These are phyloP conservation scores for Leptobrachium leishanense DNA, from an alignment of 2,113 vertebrate genomes.

Conservation along the genomic window DNA sequence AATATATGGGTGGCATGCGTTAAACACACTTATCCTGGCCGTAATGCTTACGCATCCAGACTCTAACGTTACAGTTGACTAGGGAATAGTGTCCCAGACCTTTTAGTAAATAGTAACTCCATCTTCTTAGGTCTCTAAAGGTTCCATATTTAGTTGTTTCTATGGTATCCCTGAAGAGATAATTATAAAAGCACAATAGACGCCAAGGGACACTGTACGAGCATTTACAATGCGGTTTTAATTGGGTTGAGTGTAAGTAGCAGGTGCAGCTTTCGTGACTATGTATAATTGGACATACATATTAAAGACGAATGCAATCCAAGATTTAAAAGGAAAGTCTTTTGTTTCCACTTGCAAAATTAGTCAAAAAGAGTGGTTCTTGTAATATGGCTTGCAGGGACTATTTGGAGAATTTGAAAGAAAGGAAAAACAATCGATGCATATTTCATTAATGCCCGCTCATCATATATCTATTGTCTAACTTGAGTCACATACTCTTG, in stretches of 20 bases:
- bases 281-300: slow-evolving; percentile 65
- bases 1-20: too few species aligned
- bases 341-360: slow-evolving; percentile 53
- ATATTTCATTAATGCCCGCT: slow-evolving; percentile 57
- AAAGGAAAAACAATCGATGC: slow-evolving; percentile 60
- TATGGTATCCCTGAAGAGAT: slow-evolving; percentile 58
- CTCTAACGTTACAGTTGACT: too few species aligned
- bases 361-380: slow-evolving; percentile 20
- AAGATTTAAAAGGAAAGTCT: slow-evolving; percentile 59
- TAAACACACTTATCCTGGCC: too few species aligned
- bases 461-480: slow-evolving; percentile 62
- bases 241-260: slow-evolving; percentile 65
- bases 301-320: slow-evolving; percentile 56
- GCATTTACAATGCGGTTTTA: slow-evolving; percentile 56
- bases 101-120: too few species aligned
- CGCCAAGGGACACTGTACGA: slow-evolving; percentile 51
- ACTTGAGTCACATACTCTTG: slow-evolving; percentile 51
- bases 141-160: slow-evolving; percentile 59
- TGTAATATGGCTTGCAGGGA: slow-evolving; percentile 5
- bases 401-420: slow-evolving; percentile 34
- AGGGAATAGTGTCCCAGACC: too few species aligned
- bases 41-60: too few species aligned
- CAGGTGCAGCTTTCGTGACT: slow-evolving; percentile 79
- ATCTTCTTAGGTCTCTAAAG: too few species aligned
- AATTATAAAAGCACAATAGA: not conserved